phyloP scores from a whole-genome alignment of 2,113 vertebrate genomes.

The Miniopterus natalensis region DNA sequence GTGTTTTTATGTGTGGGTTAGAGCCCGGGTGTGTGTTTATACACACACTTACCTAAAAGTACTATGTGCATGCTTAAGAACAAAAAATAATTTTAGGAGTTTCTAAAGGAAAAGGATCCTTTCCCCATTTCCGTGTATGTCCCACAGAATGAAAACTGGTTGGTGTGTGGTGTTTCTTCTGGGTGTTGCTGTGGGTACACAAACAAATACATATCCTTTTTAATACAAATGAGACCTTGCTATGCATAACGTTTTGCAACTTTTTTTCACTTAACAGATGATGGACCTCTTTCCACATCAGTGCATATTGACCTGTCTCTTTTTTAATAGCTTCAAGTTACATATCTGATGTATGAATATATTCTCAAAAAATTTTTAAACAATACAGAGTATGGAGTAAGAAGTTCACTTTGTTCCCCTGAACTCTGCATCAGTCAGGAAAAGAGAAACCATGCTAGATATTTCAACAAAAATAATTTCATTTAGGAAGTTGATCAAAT shows the following conservation, averaged over 20 bases:
- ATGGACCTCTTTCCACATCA: background rate
- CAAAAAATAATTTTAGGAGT: no score
- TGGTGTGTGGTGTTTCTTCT: background rate
- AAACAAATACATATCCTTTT: background rate
- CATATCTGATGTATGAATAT: background rate
- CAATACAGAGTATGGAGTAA: background rate
- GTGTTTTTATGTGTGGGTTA: background rate
- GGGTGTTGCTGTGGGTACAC: background rate
- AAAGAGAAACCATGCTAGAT: background rate
- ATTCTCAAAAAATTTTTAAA: background rate
- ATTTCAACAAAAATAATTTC: background rate
- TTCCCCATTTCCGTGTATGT: background rate
- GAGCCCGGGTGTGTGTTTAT: background rate
- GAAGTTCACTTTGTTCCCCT: background rate
- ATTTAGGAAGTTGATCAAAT: background rate
- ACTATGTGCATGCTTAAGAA: background rate
- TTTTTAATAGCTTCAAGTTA: background rate
- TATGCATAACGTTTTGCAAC: background rate
- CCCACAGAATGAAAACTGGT: background rate
- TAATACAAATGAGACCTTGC: background rate
- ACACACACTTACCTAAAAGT: background rate
- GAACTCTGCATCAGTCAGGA: background rate
- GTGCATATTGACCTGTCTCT: background rate
- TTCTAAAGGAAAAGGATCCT: background rate
- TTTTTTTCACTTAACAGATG: background rate